phyloP scores from a whole-genome alignment of 1,140 invertebrate genomes.

The Acromyrmex charruanus region DNA sequence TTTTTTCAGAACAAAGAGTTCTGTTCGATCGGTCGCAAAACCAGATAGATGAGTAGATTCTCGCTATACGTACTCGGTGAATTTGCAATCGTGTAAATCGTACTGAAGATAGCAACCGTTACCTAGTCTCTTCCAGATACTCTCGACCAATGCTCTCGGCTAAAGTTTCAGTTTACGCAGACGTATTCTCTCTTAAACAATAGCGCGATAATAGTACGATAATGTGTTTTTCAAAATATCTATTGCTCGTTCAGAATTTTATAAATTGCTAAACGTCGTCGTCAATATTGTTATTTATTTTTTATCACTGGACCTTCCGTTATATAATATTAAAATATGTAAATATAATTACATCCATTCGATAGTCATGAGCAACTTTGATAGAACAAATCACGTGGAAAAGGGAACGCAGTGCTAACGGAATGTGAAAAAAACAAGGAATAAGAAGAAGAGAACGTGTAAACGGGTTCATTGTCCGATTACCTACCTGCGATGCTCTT shows the following conservation, averaged over 20 bases:
- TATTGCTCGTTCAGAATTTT: not conserved
- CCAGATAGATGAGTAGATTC: not conserved
- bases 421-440: not conserved
- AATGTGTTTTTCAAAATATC: not conserved
- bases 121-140: not conserved
- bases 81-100: slow-evolving; percentile 29
- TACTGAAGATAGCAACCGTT: slow-evolving; percentile 27
- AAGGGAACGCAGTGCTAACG: not conserved
- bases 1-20: not conserved
- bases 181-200: slow-evolving; percentile 24
- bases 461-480: slow-evolving; percentile 55
- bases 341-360: not conserved
- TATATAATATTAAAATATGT: not conserved
- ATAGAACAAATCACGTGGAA: not conserved
- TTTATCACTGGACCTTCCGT: not conserved
- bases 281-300: not conserved
- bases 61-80: slow-evolving; percentile 6
- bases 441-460: slow-evolving; percentile 20
- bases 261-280: not conserved
- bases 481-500: slow-evolving; percentile 32
- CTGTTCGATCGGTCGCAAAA: not conserved
- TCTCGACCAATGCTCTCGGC: slow-evolving; percentile 10
- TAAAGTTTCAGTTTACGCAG: slow-evolving; percentile 11
- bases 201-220: not conserved
- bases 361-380: not conserved